Evolutionary conservation across 2,113 vertebrate genomes (phyloP).

Genomic region (Martes martes): DNA sequence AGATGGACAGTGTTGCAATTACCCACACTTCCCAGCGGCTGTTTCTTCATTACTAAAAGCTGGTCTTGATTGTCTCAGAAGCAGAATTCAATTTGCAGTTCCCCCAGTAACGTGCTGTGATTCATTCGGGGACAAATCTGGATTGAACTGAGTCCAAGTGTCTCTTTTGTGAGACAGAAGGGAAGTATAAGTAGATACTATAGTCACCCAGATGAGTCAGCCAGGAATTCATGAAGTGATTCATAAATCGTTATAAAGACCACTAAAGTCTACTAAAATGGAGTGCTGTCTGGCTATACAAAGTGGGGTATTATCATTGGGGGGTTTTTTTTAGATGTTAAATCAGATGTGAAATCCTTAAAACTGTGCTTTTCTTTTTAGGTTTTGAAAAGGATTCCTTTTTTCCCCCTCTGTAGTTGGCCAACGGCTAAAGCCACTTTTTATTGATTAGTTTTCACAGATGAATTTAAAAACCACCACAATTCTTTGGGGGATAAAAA

Average conservation of each 20-base stretch:
- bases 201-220: slow-evolving; percentile 82
- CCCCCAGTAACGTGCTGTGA: slow-evolving; percentile 78
- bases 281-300: slow-evolving; percentile 77
- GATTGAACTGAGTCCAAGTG: slow-evolving; percentile 72
- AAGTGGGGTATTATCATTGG: slow-evolving; percentile 72
- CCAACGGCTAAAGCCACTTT: slow-evolving; percentile 73
- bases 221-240: slow-evolving; percentile 89
- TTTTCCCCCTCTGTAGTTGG: neutral
- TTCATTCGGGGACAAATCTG: slow-evolving; percentile 79
- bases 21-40: slow-evolving; percentile 70
- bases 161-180: slow-evolving; percentile 84
- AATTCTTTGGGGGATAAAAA: slow-evolving; percentile 55
- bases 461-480: slow-evolving; percentile 69
- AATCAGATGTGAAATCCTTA: slow-evolving; percentile 88
- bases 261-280: slow-evolving; percentile 79
- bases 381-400: slow-evolving; percentile 75
- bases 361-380: slow-evolving; percentile 73
- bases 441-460: slow-evolving; percentile 77
- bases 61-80: slow-evolving; percentile 82
- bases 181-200: slow-evolving; percentile 84
- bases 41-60: slow-evolving; percentile 83
- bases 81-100: slow-evolving; percentile 82
- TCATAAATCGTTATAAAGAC: slow-evolving; percentile 87
- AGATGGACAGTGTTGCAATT: slow-evolving; percentile 52
- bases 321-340: slow-evolving; percentile 79